These are phyloP conservation scores for Boloria euphrosyne DNA, from an alignment of 2,888 invertebrate species.

Conservation along the genomic window DNA sequence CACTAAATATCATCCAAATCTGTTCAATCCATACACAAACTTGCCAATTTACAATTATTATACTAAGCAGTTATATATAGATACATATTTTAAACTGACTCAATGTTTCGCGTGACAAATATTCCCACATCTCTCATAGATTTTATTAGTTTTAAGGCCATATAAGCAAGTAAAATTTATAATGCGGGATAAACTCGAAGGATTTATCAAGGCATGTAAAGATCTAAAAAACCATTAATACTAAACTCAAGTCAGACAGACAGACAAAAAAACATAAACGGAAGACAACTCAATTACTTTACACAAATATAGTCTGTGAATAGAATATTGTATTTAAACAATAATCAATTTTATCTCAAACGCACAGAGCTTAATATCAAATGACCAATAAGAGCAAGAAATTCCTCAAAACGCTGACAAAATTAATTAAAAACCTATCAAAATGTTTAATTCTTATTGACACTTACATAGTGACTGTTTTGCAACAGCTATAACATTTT, in stretches of 20 bases:
- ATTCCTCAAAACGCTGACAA: conserved; percentile 29
- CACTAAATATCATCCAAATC: no score
- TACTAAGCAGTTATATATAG: no score
- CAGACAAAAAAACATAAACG: conserved; percentile 49
- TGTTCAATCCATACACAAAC: no score
- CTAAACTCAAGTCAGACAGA: conserved; percentile 42
- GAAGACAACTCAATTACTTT: conserved; percentile 78
- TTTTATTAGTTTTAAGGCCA: not conserved
- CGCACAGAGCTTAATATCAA: conserved; percentile 39
- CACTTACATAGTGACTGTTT: conserved; percentile 15
- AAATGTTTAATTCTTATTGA: conserved; percentile 15
- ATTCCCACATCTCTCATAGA: not conserved
- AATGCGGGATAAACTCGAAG: conserved; percentile 15
- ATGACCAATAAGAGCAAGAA: not conserved
- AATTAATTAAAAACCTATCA: conserved; percentile 9
- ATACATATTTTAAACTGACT: not conserved
- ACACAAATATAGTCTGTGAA: conserved; percentile 61
- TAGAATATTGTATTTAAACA: conserved; percentile 52
- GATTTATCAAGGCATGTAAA: conserved; percentile 35
- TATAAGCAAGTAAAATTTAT: conserved; percentile 33
- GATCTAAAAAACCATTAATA: conserved; percentile 43
- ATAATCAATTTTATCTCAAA: conserved; percentile 43
- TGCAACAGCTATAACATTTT: not conserved
- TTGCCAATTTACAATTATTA: no score
- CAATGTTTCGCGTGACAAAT: not conserved